Evolutionary conservation across 2,888 invertebrate genomes (phyloP).

Genomic region (Hemithea aestivaria): DNA sequence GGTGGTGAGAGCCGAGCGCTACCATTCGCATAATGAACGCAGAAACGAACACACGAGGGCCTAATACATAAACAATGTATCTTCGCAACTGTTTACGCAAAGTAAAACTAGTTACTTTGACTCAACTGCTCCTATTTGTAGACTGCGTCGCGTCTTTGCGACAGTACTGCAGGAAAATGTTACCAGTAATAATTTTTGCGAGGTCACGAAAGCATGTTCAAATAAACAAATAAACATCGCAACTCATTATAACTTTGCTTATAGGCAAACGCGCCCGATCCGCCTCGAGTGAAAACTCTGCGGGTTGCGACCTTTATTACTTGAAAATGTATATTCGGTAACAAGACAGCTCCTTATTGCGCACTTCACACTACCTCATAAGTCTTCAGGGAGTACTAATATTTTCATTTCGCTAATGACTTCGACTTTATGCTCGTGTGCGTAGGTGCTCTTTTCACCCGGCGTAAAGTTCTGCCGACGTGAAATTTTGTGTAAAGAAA

Average conservation of each 20-base stretch:
- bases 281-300: conserved; percentile 29
- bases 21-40: conserved; percentile 12
- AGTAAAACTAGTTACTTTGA: conserved; percentile 22
- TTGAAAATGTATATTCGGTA: conserved; percentile 29
- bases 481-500: no score
- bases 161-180: conserved; percentile 3
- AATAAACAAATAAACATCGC: conserved; percentile 38
- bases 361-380: conserved; percentile 25
- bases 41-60: not conserved
- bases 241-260: conserved; percentile 53
- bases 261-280: conserved; percentile 35
- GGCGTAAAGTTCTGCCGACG: no score
- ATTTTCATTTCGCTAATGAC: conserved; percentile 18
- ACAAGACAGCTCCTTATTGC: conserved; percentile 27
- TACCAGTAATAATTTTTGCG: conserved; percentile 38
- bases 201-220: conserved; percentile 43
- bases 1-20: conserved; percentile 1
- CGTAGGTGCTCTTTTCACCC: no score
- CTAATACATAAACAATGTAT: conserved; percentile 23
- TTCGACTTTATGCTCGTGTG: conserved; percentile 11
- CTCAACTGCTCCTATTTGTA: conserved; percentile 2
- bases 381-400: conserved; percentile 20
- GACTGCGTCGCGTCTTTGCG: not conserved
- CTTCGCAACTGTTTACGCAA: conserved; percentile 19
- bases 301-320: conserved; percentile 33